Percentiles rank a stretch among this genome's conserved stretches.
These are phyloP conservation scores for Xenentodon cancila DNA, from an alignment of 2,797 vertebrate genomes.

Conservation along the genomic window DNA sequence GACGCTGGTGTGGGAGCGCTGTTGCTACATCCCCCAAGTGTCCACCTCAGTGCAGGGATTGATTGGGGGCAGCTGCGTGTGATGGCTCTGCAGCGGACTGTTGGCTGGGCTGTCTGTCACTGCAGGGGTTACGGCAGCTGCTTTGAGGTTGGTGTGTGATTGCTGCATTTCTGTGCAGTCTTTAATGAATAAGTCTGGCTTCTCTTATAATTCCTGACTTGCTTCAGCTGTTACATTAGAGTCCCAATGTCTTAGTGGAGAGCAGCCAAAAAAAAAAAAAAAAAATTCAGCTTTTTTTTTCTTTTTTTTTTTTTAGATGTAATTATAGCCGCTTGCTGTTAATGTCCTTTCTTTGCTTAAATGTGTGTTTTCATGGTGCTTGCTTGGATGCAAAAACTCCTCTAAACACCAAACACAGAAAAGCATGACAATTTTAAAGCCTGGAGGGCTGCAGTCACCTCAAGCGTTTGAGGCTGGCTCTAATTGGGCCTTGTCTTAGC, in stretches of 20 bases:
- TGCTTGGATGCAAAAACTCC: slow-evolving; percentile 16
- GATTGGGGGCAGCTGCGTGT: slow-evolving; percentile 45
- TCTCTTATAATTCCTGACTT: slow-evolving; percentile 35
- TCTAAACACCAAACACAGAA: slow-evolving; percentile 1
- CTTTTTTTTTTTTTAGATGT: slow-evolving; percentile 6
- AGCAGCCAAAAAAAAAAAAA: slow-evolving; percentile 9
- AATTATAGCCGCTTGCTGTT: slow-evolving; percentile 11
- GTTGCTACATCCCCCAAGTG: slow-evolving; percentile 30
- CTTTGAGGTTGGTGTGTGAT: background rate
- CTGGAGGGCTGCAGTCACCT: slow-evolving; percentile 33
- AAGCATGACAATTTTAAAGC: slow-evolving; percentile 16
- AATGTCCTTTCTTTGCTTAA: slow-evolving; percentile 30
- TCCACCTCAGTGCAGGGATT: slow-evolving; percentile 53
- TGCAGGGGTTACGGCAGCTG: slow-evolving; percentile 26
- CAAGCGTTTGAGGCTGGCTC: slow-evolving; percentile 40
- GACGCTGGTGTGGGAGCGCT: slow-evolving; percentile 25
- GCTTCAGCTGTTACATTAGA: slow-evolving; percentile 36
- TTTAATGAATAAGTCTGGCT: slow-evolving; percentile 44
- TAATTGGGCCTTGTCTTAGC: slow-evolving; percentile 74
- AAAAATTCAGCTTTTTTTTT: background rate
- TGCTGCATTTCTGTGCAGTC: slow-evolving; percentile 10
- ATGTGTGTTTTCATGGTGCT: slow-evolving; percentile 21
- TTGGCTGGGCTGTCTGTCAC: slow-evolving; percentile 49
- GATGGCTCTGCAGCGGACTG: slow-evolving; percentile 62
- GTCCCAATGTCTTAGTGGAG: slow-evolving; percentile 23